A percentile compares a stretch with the other conserved stretches of the same genome.
Conservation (phyloP, 2,797 vertebrate genomes). For the Pseudochaenichthys georgianus region DNA sequence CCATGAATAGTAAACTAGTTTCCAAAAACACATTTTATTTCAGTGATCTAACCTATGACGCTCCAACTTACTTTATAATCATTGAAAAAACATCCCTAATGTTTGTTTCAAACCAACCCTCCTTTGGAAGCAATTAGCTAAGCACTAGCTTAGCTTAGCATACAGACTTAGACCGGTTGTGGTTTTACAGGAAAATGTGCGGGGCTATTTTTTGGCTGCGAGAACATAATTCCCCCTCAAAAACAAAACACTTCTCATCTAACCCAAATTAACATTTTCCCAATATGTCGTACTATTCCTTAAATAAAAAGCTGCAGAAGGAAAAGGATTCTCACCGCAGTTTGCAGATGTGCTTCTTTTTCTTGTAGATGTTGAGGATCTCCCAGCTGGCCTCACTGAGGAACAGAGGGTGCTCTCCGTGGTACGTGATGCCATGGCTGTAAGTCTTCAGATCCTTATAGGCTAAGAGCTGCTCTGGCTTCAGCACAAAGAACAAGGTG, state of each 20-base stretch:
- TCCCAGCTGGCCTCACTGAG: constrained; percentile 90
- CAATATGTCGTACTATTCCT: background rate
- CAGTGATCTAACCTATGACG: background rate
- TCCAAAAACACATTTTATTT: background rate
- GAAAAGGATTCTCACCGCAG: constrained; percentile 85
- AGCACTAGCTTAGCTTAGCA: background rate
- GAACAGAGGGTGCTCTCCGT: constrained; percentile 91
- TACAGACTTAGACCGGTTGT: background rate
- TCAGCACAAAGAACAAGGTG: constrained; percentile 94
- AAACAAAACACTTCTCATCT: background rate
- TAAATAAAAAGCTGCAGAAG: background rate
- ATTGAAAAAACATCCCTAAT: background rate
- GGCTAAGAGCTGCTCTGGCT: constrained; percentile 88
- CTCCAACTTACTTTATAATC: background rate
- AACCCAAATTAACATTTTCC: background rate
- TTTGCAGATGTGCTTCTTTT: constrained; percentile 95
- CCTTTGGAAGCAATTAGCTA: background rate
- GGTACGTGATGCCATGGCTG: constrained; percentile 88
- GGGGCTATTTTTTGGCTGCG: background rate
- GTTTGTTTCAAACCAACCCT: background rate
- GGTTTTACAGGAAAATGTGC: no score
- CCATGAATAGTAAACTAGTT: background rate
- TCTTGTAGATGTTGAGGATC: constrained; percentile 93
- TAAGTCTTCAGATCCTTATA: constrained; percentile 95
- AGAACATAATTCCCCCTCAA: background rate